Conservation (phyloP, 2,113 vertebrate genomes). For the Heterochromis multidens region DNA sequence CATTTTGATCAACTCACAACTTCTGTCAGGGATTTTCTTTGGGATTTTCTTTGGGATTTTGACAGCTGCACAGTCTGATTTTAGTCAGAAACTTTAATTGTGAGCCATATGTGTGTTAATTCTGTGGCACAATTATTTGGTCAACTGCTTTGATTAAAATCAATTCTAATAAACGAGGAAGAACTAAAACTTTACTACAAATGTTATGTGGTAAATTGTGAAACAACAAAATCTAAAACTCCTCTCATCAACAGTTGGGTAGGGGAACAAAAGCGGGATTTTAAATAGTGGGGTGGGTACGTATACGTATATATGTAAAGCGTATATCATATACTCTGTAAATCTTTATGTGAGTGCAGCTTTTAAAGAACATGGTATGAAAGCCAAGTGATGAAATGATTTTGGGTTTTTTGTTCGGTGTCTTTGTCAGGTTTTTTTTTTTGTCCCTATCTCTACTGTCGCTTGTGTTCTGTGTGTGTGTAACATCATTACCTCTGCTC, state of each 20-base stretch:
- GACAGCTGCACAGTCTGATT: neutral
- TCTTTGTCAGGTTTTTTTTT: neutral
- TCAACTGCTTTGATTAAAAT: neutral
- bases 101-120: neutral
- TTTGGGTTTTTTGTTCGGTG: neutral
- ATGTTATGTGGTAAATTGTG: neutral
- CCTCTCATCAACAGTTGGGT: neutral
- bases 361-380: neutral
- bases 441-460: neutral
- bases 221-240: neutral
- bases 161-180: neutral
- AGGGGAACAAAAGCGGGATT: too few species aligned
- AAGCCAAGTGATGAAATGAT: neutral
- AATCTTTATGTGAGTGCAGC: too few species aligned
- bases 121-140: neutral
- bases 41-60: neutral
- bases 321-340: too few species aligned
- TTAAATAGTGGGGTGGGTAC: too few species aligned
- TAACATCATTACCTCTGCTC: slow-evolving; percentile 51
- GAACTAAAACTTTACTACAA: neutral
- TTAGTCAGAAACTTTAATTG: neutral
- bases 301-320: too few species aligned
- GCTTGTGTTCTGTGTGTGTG: neutral
- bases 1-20: neutral
- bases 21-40: neutral